Evolutionary conservation across 2,797 vertebrate species (phyloP).

Genomic region (Phrynocephalus guinanensis): DNA sequence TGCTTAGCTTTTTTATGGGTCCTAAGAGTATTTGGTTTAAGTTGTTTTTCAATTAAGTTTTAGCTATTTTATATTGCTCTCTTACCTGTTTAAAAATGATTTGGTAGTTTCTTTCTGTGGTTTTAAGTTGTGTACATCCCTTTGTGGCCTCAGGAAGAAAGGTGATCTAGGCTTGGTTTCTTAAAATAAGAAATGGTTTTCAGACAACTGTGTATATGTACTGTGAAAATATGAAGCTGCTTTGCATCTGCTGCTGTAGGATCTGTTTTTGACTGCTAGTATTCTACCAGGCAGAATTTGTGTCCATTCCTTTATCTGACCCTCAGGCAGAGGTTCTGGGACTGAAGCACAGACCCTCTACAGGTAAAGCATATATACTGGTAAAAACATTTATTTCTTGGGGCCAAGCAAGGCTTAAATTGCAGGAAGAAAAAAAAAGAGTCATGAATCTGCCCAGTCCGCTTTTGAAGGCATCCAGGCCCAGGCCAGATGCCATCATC

Average conservation of each 20-base stretch:
- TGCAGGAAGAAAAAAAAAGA: too few species aligned
- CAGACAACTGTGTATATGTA: neutral
- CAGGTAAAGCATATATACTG: too few species aligned
- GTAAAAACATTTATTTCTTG: too few species aligned
- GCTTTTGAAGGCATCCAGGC: too few species aligned
- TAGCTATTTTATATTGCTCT: neutral
- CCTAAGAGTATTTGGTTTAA: neutral
- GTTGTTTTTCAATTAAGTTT: neutral
- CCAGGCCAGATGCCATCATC: too few species aligned
- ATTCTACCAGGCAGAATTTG: neutral
- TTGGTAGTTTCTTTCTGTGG: neutral
- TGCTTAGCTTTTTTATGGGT: too few species aligned
- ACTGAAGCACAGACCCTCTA: neutral
- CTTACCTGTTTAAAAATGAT: neutral
- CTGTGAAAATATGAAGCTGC: neutral
- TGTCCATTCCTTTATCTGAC: neutral
- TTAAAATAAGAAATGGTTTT: neutral
- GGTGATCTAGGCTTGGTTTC: neutral
- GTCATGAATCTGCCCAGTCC: too few species aligned
- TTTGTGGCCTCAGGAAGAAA: neutral
- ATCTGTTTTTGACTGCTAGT: neutral
- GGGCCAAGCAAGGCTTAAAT: too few species aligned
- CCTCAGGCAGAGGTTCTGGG: neutral
- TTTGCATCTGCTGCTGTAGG: neutral
- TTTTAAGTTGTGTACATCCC: neutral